phyloP scores from a whole-genome alignment of 64 coral and sea anemone genomes.

The Pachyseris speciosa region DNA sequence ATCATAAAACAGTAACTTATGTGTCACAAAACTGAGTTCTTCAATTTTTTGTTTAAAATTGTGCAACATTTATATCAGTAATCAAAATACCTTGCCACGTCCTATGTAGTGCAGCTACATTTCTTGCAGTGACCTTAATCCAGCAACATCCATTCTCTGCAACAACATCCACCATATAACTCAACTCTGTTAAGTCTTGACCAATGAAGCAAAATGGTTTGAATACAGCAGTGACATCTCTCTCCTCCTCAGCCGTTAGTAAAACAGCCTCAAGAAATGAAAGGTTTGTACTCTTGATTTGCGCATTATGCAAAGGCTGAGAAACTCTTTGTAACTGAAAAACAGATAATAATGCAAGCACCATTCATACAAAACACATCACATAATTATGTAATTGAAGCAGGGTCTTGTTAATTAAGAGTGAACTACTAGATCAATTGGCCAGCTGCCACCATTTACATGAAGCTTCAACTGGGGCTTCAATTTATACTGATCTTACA shows the following conservation, averaged over 20 bases:
- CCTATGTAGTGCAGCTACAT: slow-evolving; percentile 55
- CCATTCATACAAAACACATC: too few species aligned
- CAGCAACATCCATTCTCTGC: slow-evolving; percentile 26
- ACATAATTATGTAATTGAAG: too few species aligned
- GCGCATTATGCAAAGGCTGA: background rate
- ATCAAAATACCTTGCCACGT: slow-evolving; percentile 58
- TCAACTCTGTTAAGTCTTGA: background rate
- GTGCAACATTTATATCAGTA: background rate
- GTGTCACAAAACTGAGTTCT: background rate
- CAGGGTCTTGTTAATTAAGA: too few species aligned
- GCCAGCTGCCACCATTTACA: too few species aligned
- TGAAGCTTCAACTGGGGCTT: too few species aligned
- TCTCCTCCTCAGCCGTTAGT: slow-evolving; percentile 17
- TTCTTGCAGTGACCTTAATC: slow-evolving; percentile 78
- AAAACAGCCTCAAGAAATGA: slow-evolving; percentile 53
- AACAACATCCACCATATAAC: slow-evolving; percentile 52
- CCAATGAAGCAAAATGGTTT: background rate
- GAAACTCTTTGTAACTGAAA: background rate
- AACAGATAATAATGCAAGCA: background rate
- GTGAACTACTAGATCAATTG: too few species aligned
- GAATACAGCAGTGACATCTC: slow-evolving; percentile 36
- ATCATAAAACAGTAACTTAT: too few species aligned
- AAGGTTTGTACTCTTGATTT: slow-evolving; percentile 62
- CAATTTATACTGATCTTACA: too few species aligned
- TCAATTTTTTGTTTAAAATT: background rate